Percentiles rank a stretch among this genome's conserved stretches.
These are phyloP conservation scores for Heliothis virescens DNA, from an alignment of 1,140 invertebrate genomes.

Conservation along the genomic window DNA sequence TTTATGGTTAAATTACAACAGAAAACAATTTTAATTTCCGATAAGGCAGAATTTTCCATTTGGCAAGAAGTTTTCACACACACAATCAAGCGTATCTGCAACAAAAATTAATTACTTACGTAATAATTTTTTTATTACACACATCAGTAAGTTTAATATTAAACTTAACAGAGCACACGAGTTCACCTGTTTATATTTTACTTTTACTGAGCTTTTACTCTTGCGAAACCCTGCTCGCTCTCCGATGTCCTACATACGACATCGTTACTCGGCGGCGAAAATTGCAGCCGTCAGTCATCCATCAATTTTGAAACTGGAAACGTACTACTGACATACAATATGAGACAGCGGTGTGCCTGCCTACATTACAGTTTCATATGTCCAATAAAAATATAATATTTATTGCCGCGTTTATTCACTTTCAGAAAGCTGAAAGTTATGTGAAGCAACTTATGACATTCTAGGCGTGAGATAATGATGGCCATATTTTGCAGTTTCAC, in stretches of 20 bases:
- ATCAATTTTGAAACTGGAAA: slow-evolving; percentile 44
- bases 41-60: too few species aligned
- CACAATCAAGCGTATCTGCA: too few species aligned
- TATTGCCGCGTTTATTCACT: background rate
- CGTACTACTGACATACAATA: slow-evolving; percentile 33
- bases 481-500: too few species aligned
- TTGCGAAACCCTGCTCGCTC: slow-evolving; percentile 58
- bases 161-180: background rate
- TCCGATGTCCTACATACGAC: slow-evolving; percentile 60
- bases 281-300: slow-evolving; percentile 43
- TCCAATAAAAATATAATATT: slow-evolving; percentile 3
- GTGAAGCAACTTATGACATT: too few species aligned
- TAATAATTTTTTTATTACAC: background rate
- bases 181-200: slow-evolving; percentile 37
- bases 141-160: background rate
- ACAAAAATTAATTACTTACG: background rate
- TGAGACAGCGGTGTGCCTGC: background rate
- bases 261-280: slow-evolving; percentile 41
- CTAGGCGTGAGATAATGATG: too few species aligned
- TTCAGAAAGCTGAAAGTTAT: background rate
- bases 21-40: too few species aligned
- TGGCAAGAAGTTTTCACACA: too few species aligned
- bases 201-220: slow-evolving; percentile 55
- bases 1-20: too few species aligned
- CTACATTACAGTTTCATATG: slow-evolving; percentile 3